Evolutionary conservation across 2,888 invertebrate species (phyloP).

Genomic region (Caenorhabditis sp.): DNA sequence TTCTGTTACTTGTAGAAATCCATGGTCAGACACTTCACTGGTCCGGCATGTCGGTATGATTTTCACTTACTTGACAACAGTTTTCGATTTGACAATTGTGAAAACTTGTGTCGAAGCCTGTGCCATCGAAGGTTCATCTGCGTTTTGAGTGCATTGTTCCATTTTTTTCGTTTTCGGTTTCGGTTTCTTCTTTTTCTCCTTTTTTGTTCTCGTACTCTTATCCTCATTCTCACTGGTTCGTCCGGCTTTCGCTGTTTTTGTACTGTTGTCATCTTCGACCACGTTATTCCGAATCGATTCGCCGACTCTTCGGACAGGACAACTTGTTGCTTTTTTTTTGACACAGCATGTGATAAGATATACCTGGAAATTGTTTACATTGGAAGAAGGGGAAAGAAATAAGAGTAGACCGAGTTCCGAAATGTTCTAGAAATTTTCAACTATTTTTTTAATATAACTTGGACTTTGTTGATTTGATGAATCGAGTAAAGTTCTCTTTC

Average conservation of each 20-base stretch:
- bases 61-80: too few relatives aligned
- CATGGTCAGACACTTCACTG: too few relatives aligned
- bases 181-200: background rate
- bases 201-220: background rate
- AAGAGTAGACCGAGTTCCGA: too few relatives aligned
- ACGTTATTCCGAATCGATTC: background rate
- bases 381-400: constrained; percentile 2
- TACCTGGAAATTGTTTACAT: constrained; percentile 16
- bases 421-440: too few relatives aligned
- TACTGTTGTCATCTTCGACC: background rate
- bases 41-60: too few relatives aligned
- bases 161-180: too few relatives aligned
- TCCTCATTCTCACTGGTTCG: background rate
- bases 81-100: background rate
- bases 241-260: background rate
- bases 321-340: background rate
- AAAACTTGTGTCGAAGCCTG: background rate
- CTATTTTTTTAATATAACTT: too few relatives aligned
- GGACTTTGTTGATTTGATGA: too few relatives aligned
- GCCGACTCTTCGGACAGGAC: background rate
- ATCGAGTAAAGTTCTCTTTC: too few relatives aligned
- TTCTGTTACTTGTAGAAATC: too few relatives aligned
- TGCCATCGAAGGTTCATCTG: background rate
- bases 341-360: background rate
- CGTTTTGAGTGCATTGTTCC: too few relatives aligned